Base-by-base conservation (phyloP, 2,888 invertebrate genomes). In the Eupsilia transversa region DNA sequence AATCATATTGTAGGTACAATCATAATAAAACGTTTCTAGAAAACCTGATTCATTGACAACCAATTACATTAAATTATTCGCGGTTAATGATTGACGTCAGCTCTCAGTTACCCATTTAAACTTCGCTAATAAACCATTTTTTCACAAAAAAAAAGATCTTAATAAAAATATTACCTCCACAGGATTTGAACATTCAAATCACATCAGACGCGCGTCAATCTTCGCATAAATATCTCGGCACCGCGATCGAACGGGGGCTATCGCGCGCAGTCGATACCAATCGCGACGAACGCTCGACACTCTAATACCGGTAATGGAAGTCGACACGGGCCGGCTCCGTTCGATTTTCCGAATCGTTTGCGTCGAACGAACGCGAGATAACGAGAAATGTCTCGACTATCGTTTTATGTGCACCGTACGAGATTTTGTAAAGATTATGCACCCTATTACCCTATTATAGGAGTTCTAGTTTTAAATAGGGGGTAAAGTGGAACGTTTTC, bases 281-380 rank as follows among this genome's bases (percentile, higher is more conserved):
- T 86, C 88, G 79, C 88, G 84, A 88, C 86, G 85, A 89, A 87
- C 89, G 85, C 84, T 87, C 89, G 86, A 89, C 90, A 88, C 90
- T 90, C 91, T 95, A 95, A 96, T 95, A 94, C 93, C 93, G 93
- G 95, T 96, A 96, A 96, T 96, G 94, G 95, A 93, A 92, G 91
- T 88, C 90, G 92, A 89, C 90, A 89, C 90, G 91, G 88, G 91
- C 92, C 93, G 93, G 93, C 89, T 90, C 90, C 90, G 92, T 93
- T 94, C 95, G 94, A 95, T 96, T 95, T 96, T 95, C 95, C 95
- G 92, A 94, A 93, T 93, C 95, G 95, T 95, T 96, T 94, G 93
- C 94, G 89, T 89, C 92, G 91, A 90, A 81, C 85, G 85, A 77
- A 85, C 83, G 85, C 87, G 88, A 93, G 95, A 94, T 94, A 95